Conservation (phyloP, 1,140 invertebrate genomes). For the Drosophila kanapiae region DNA sequence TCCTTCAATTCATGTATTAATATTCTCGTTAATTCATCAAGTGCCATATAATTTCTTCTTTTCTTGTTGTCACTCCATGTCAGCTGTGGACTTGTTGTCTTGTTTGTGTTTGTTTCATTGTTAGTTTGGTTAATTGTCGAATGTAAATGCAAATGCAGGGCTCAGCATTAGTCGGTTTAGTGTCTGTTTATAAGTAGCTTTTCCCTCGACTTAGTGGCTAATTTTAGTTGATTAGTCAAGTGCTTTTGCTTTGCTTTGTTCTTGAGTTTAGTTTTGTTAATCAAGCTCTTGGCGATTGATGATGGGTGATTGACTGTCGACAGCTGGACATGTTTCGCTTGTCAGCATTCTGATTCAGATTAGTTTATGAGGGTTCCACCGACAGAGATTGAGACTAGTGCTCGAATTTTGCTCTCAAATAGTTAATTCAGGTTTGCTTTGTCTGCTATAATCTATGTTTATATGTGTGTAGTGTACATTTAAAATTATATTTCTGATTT, state of each 20-base stretch:
- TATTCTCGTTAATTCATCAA: slow-evolving; percentile 28
- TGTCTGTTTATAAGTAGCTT: slow-evolving; percentile 17
- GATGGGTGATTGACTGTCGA: slow-evolving; percentile 28
- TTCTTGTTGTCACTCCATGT: slow-evolving; percentile 46
- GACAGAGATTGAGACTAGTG: slow-evolving; percentile 4
- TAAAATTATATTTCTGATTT: slow-evolving; percentile 62
- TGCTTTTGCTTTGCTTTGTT: slow-evolving; percentile 26
- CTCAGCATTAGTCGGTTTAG: slow-evolving; percentile 56
- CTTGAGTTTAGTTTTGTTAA: slow-evolving; percentile 54
- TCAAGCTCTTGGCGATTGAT: slow-evolving; percentile 26
- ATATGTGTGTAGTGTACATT: slow-evolving; percentile 46
- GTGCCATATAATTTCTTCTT: slow-evolving; percentile 40
- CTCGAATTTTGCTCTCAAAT: slow-evolving; percentile 6
- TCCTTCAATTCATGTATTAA: slow-evolving; percentile 32
- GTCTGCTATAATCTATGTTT: slow-evolving; percentile 26
- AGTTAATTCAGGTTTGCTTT: slow-evolving; percentile 58
- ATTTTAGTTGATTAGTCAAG: slow-evolving; percentile 78
- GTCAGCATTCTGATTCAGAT: slow-evolving; percentile 9
- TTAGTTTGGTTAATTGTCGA: slow-evolving; percentile 50
- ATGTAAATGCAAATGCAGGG: slow-evolving; percentile 30
- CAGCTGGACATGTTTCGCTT: slow-evolving; percentile 29
- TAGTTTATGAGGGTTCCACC: slow-evolving; percentile 6
- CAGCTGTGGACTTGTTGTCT: slow-evolving; percentile 45
- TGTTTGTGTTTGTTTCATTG: slow-evolving; percentile 39
- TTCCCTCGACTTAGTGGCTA: slow-evolving; percentile 66